Conservation (phyloP, 2,113 vertebrate species). For the Melanotaenia duboulayi region DNA sequence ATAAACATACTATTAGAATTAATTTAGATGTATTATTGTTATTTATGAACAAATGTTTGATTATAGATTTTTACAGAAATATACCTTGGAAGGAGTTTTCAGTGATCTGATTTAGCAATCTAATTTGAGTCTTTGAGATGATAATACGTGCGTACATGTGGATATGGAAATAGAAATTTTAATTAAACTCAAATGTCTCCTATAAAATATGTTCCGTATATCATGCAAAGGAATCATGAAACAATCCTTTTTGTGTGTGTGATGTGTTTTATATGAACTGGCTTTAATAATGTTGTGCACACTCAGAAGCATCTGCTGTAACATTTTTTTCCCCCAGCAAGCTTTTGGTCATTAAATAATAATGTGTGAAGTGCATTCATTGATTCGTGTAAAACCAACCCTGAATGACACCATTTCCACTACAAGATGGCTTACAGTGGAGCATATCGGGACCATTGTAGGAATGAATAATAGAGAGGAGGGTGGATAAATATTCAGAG, state of each 20-base stretch:
- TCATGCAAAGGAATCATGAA: background rate
- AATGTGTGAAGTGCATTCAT: background rate
- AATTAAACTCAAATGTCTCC: conserved; percentile 42
- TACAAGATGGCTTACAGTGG: background rate
- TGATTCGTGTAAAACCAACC: background rate
- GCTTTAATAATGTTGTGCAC: no score
- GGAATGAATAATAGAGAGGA: no score
- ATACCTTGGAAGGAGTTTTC: no score
- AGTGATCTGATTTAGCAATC: no score
- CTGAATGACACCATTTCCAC: background rate
- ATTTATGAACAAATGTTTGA: no score
- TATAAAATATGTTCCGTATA: background rate
- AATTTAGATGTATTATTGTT: no score
- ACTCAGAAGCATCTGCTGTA: background rate
- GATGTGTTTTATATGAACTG: no score
- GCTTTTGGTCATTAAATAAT: background rate
- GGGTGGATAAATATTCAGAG: no score
- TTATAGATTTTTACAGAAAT: no score
- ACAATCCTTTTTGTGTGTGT: background rate
- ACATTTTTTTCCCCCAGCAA: background rate
- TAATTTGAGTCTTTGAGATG: background rate
- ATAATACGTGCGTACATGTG: background rate
- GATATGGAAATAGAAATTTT: conserved; percentile 29
- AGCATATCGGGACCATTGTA: no score
- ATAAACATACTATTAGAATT: no score